phyloP scores from a whole-genome alignment of 2,888 invertebrate genomes.

The Agonopterix subpropinquella region DNA sequence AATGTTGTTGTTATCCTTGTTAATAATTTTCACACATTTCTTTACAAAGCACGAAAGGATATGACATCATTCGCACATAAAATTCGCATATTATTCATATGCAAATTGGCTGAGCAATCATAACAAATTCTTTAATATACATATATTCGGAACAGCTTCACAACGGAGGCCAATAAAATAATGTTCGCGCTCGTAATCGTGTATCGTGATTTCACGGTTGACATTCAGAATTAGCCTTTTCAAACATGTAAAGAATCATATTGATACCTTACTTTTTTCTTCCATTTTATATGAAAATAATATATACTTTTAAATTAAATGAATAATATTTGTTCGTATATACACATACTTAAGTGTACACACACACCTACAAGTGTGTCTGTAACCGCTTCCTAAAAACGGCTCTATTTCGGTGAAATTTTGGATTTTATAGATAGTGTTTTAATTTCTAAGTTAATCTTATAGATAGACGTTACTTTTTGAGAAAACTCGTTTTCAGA shows the following conservation, averaged over 20 bases:
- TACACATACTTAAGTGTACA: too few species aligned
- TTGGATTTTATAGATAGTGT: too few species aligned
- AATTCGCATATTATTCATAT: constrained; percentile 57
- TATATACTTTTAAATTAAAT: background rate
- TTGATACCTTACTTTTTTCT: constrained; percentile 16
- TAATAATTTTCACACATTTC: constrained; percentile 41
- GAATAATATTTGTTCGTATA: too few species aligned
- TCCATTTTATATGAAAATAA: constrained; percentile 8
- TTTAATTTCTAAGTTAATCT: too few species aligned
- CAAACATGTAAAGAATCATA: constrained; percentile 19
- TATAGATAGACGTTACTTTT: too few species aligned
- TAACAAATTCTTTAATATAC: constrained; percentile 55
- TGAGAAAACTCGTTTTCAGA: too few species aligned
- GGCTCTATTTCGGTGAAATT: too few species aligned
- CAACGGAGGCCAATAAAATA: constrained; percentile 35
- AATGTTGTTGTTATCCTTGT: constrained; percentile 25
- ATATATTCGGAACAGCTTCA: constrained; percentile 34
- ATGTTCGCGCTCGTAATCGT: constrained; percentile 22
- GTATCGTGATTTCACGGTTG: constrained; percentile 22
- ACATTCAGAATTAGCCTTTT: constrained; percentile 26
- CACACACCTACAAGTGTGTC: too few species aligned
- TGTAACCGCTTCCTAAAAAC: too few species aligned
- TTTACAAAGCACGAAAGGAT: constrained; percentile 37
- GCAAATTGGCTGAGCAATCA: constrained; percentile 61
- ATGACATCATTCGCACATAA: constrained; percentile 57